These are phyloP conservation scores for Nymphalis io DNA, from an alignment of 1,140 invertebrate species.

Conservation along the genomic window DNA sequence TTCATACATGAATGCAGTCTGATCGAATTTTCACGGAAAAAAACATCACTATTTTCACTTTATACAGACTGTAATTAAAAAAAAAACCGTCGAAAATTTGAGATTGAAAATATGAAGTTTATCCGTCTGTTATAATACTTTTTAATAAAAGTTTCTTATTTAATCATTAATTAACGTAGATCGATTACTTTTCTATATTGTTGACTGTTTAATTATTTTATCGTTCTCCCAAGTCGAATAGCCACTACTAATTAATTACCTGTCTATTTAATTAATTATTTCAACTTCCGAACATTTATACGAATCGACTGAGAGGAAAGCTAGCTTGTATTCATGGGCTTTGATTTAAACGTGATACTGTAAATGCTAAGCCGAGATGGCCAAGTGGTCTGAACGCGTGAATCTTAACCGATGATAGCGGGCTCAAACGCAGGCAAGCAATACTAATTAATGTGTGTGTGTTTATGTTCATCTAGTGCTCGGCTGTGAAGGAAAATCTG, in stretches of 20 bases:
- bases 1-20: slow-evolving; percentile 39
- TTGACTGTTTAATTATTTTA: slow-evolving; percentile 73
- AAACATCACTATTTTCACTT: slow-evolving; percentile 32
- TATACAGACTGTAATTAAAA: slow-evolving; percentile 27
- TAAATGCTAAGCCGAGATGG: too few species aligned
- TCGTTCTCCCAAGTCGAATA: slow-evolving; percentile 55
- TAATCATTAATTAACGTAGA: slow-evolving; percentile 59
- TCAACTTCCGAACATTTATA: slow-evolving; percentile 51
- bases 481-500: too few species aligned
- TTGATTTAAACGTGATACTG: too few species aligned
- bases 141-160: slow-evolving; percentile 48
- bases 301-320: background rate
- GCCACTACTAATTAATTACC: slow-evolving; percentile 69
- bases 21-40: slow-evolving; percentile 34
- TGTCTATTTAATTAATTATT: slow-evolving; percentile 69
- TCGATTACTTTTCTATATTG: slow-evolving; percentile 70
- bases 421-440: too few species aligned
- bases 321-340: background rate
- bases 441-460: too few species aligned
- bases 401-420: too few species aligned
- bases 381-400: too few species aligned
- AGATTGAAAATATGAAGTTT: slow-evolving; percentile 27
- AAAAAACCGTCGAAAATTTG: slow-evolving; percentile 19
- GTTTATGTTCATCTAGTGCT: too few species aligned
- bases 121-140: slow-evolving; percentile 37